Conservation (phyloP, 1,140 invertebrate genomes). For the Euura saliciscinereae region DNA sequence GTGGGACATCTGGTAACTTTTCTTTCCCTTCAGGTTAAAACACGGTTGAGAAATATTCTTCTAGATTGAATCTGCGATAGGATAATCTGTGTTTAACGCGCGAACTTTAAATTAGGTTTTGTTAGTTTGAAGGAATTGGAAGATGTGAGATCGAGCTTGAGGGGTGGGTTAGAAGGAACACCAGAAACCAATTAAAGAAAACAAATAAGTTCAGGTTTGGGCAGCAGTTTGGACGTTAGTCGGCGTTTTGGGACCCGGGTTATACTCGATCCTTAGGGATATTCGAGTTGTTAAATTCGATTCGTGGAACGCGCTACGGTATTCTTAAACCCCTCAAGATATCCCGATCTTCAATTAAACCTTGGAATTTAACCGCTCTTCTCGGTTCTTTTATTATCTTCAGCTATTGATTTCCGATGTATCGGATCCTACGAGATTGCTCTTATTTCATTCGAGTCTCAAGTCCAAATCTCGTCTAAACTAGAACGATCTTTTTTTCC, state of each 20-base stretch:
- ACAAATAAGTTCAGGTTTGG: constrained; percentile 11
- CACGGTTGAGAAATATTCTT: background rate
- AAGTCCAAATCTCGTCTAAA: background rate
- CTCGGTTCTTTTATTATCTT: background rate
- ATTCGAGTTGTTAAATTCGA: constrained; percentile 11
- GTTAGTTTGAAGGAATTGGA: background rate
- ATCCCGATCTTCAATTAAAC: constrained; percentile 10
- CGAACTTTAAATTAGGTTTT: background rate
- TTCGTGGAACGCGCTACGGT: constrained; percentile 13
- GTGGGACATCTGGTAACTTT: background rate
- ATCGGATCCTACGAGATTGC: background rate
- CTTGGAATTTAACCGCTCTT: background rate
- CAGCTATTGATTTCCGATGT: background rate
- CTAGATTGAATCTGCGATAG: background rate
- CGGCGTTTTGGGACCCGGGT: background rate
- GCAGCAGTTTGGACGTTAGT: background rate
- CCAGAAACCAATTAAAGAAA: constrained; percentile 13
- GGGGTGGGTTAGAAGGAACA: constrained; percentile 1
- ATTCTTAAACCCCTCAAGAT: constrained; percentile 3
- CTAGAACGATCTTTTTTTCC: background rate
- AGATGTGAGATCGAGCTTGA: background rate
- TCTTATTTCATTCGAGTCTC: background rate
- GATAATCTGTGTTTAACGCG: background rate
- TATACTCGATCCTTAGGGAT: background rate
- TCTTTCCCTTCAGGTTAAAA: background rate